Base-by-base conservation (phyloP, 2,797 vertebrate species). In the Ptychobarbus kaznakovi region DNA sequence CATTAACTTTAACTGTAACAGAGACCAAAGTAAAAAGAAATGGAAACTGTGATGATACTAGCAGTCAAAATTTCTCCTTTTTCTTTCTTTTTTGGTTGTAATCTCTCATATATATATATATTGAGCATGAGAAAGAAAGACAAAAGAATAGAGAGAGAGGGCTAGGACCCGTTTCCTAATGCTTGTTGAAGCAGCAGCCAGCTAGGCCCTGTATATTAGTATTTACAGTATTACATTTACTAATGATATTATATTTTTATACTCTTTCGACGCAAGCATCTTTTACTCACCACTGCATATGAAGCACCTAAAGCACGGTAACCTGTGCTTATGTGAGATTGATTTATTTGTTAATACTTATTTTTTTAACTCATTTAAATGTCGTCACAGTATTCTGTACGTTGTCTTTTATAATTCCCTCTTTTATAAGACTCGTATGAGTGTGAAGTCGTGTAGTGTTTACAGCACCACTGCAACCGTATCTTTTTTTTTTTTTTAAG, bases 191-290 rank as follows among this genome's bases (percentile, higher is more conserved):
- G 68, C 79, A 86, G 88, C 89, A 86, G 88, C 76, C 81, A 83
- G 75, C 87, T 80, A 77, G 83, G 86, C 66, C 85, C 65, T 86
- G 68, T 63, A 80, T 79, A 89, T 83, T 75, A 81, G 53, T 90
- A 75, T 82, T 82, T 38, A 81, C 49, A 78, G 82, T 85, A 76
- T 85, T 84, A 86, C 81, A 81, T 86, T 90, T 90, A 87, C 86
- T 88, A 79, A 88, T 81, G 70, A 68, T 90, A 87, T 89, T 90
- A 79, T 90, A 88, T 90, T 89, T 90, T 90, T 91, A 63, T 90
- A 89, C 85, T 83, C 77, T 88, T 81, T 69, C 38, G 51, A 77
- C 58, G 56, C 74, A 89, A 78, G 51, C 65, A 73, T 53, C 72
- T 82, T 65, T 86, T 83, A 81, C 72, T 86, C 78, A 76, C 80